These are phyloP conservation scores for Brassicogethes aeneus DNA, from an alignment of 2,888 invertebrate species.

Conservation along the genomic window DNA sequence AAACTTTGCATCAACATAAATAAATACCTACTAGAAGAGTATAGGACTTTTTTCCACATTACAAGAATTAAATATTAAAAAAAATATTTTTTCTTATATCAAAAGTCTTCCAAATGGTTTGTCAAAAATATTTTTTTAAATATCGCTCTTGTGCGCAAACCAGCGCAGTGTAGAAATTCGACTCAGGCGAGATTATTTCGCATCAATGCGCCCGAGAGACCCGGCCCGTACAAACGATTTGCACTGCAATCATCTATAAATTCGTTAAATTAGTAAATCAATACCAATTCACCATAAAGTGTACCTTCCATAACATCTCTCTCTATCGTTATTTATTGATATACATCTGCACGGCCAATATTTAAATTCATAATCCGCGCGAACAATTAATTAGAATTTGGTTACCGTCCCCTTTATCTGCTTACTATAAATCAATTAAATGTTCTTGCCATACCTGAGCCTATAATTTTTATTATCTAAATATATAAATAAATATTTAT, in stretches of 20 bases:
- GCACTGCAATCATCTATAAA: conserved; percentile 22
- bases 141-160: too few relatives aligned
- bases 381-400: background rate
- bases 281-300: conserved; percentile 17
- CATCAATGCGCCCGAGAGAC: conserved; percentile 23
- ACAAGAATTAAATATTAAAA: too few relatives aligned
- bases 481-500: too few relatives aligned
- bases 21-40: too few relatives aligned
- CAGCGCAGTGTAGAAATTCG: too few relatives aligned
- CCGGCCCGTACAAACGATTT: conserved; percentile 24
- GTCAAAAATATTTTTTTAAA: too few relatives aligned
- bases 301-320: conserved; percentile 11
- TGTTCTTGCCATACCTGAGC: too few relatives aligned
- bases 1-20: too few relatives aligned
- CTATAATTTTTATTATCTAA: too few relatives aligned
- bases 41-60: too few relatives aligned
- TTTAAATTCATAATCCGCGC: background rate
- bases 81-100: too few relatives aligned
- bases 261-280: conserved; percentile 18
- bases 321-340: conserved; percentile 9
- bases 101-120: too few relatives aligned
- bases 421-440: background rate
- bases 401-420: background rate
- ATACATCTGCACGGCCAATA: conserved; percentile 1
- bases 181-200: conserved; percentile 31